Percentiles rank a stretch among this genome's conserved stretches.
Conservation (phyloP, 2,113 vertebrate genomes). For the Lepisosteus oculatus region DNA sequence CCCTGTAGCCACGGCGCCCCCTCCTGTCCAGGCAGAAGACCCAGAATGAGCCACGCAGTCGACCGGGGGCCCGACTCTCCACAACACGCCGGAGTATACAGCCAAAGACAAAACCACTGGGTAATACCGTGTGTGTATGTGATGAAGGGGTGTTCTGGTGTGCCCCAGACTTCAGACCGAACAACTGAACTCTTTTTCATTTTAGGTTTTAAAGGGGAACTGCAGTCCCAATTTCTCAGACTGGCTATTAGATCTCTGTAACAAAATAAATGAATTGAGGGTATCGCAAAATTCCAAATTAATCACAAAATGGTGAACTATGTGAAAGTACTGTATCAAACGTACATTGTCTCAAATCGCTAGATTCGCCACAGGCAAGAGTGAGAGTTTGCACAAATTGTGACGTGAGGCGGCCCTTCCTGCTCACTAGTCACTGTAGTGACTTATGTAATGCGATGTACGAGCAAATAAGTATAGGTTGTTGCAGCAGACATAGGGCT, state of each 20-base stretch:
- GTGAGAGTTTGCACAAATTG: too few species aligned
- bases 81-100: conserved; percentile 93
- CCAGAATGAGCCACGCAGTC: conserved; percentile 76
- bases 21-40: conserved; percentile 91
- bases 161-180: background rate
- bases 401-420: too few species aligned
- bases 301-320: background rate
- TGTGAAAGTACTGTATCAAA: background rate
- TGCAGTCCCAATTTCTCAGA: too few species aligned
- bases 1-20: conserved; percentile 80
- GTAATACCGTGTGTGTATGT: conserved; percentile 54
- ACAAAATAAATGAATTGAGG: conserved; percentile 11
- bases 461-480: too few species aligned
- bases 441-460: too few species aligned
- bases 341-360: too few species aligned
- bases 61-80: conserved; percentile 84
- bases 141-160: conserved; percentile 13
- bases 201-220: too few species aligned
- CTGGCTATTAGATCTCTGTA: background rate
- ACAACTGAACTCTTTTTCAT: background rate
- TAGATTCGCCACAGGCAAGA: too few species aligned
- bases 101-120: conserved; percentile 84
- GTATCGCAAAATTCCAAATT: background rate
- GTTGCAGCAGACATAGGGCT: too few species aligned
- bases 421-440: too few species aligned